Conservation (phyloP, 2,113 vertebrate genomes). For the Ochotona princeps region DNA sequence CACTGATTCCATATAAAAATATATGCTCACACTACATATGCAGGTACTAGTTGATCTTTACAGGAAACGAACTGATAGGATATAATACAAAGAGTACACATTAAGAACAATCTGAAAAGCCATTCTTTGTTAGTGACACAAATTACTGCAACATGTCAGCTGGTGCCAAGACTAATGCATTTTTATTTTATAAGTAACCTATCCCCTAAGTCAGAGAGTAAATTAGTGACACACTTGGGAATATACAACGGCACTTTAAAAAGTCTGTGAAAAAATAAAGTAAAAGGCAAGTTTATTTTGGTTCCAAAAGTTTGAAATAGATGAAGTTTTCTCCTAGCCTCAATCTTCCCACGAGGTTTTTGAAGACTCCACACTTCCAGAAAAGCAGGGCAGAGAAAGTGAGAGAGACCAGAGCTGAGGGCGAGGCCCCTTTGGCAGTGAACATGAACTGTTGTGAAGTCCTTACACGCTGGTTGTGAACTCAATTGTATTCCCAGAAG, state of each 20-base stretch:
- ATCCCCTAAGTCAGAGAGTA: conserved; percentile 23
- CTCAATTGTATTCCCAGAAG: conserved; percentile 46
- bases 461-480: conserved; percentile 53
- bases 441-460: conserved; percentile 41
- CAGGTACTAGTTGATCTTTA: conserved; percentile 36
- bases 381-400: background rate
- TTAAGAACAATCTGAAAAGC: conserved; percentile 41
- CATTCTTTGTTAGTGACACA: conserved; percentile 32
- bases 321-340: too few species aligned
- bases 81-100: conserved; percentile 53
- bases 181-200: conserved; percentile 57
- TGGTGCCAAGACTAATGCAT: conserved; percentile 1
- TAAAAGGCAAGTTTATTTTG: too few species aligned
- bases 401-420: background rate
- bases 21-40: background rate
- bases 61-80: conserved; percentile 32
- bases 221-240: conserved; percentile 30
- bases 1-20: conserved; percentile 57
- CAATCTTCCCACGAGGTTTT: too few species aligned
- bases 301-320: too few species aligned
- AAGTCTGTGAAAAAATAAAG: too few species aligned
- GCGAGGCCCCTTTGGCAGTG: conserved; percentile 20
- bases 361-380: conserved; percentile 20
- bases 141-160: background rate
- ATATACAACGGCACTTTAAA: background rate